phyloP scores from a whole-genome alignment of 1,140 invertebrate species.

The Philaenus spumarius region DNA sequence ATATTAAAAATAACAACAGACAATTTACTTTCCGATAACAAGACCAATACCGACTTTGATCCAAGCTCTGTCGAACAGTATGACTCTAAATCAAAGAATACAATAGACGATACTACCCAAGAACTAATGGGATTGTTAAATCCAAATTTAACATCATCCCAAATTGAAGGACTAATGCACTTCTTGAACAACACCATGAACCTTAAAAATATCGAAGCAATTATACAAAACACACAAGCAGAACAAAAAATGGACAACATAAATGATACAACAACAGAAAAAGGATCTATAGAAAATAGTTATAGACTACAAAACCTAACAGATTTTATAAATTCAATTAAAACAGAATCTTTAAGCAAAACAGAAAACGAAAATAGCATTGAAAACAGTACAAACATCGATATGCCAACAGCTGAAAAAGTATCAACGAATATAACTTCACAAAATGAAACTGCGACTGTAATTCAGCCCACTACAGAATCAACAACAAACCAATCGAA shows the following conservation, averaged over 20 bases:
- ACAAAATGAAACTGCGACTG: too few species aligned
- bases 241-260: background rate
- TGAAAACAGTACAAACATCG: too few species aligned
- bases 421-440: too few species aligned
- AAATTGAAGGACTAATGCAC: background rate
- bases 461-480: too few species aligned
- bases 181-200: constrained; percentile 1
- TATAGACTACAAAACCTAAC: too few species aligned
- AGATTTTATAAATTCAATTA: too few species aligned
- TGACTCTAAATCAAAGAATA: background rate
- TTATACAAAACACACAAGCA: constrained; percentile 10
- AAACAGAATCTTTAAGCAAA: too few species aligned
- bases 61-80: background rate
- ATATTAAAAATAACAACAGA: constrained; percentile 16
- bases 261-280: too few species aligned
- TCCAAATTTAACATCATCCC: background rate
- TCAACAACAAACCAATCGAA: too few species aligned
- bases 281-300: too few species aligned
- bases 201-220: constrained; percentile 1
- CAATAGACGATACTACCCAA: background rate
- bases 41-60: background rate
- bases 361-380: too few species aligned
- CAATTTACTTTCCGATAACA: background rate
- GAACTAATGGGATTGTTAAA: background rate
- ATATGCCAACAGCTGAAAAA: too few species aligned